Conservation (phyloP, 1,140 invertebrate species). For the Heliconius eleuchia region DNA sequence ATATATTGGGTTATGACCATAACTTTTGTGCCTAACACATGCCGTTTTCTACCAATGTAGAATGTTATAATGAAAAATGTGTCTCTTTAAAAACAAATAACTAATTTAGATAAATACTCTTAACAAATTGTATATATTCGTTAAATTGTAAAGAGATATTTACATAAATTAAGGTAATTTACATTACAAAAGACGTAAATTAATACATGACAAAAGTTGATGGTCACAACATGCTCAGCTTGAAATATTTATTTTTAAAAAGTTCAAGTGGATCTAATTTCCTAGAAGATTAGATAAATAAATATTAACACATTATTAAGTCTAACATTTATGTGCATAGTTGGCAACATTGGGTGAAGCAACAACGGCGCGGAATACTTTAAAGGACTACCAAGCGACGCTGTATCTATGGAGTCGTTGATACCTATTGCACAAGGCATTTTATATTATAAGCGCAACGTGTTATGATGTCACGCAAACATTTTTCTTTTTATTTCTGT, state of each 20-base stretch:
- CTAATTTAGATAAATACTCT: too few relatives aligned
- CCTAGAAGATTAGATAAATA: background rate
- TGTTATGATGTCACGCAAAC: too few relatives aligned
- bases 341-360: constrained; percentile 13
- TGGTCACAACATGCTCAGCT: background rate
- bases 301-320: background rate
- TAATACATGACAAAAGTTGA: constrained; percentile 18
- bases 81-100: background rate
- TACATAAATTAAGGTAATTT: background rate
- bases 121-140: too few relatives aligned
- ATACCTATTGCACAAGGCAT: constrained; percentile 16
- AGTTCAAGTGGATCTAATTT: background rate
- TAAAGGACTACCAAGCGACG: constrained; percentile 26
- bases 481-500: too few relatives aligned
- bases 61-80: background rate
- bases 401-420: constrained; percentile 23
- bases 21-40: constrained; percentile 57
- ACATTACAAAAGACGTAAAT: constrained; percentile 10
- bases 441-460: background rate
- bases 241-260: background rate
- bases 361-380: constrained; percentile 22
- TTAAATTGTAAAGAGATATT: too few relatives aligned
- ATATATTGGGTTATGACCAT: constrained; percentile 27
- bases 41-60: constrained; percentile 24
- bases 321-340: background rate